Evolutionary conservation across 2,888 invertebrate species (phyloP).

Genomic region (Dryococelus australis): DNA sequence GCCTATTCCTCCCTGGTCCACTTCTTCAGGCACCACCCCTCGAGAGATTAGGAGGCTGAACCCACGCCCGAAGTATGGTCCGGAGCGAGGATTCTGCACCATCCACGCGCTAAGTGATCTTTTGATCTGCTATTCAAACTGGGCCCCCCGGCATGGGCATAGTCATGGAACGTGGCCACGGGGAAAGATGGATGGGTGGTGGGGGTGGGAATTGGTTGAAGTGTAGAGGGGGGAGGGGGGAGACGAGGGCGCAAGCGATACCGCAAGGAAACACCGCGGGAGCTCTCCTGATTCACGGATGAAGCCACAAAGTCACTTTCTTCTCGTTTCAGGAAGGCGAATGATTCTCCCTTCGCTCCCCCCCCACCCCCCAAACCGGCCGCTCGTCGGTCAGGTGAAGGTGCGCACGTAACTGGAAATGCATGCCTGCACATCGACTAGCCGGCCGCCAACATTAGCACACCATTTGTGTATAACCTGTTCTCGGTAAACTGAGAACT

Average conservation of each 20-base stretch:
- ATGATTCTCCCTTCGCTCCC: not conserved
- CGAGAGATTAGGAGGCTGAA: not conserved
- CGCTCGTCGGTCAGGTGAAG: no score
- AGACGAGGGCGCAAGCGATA: not conserved
- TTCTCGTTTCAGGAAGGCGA: not conserved
- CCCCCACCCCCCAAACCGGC: no score
- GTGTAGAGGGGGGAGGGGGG: not conserved
- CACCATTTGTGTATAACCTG: no score
- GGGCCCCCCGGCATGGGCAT: not conserved
- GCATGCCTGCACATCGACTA: no score
- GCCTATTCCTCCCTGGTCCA: not conserved
- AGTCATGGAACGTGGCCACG: slow-evolving; percentile 21
- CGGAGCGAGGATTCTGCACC: not conserved
- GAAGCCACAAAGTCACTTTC: not conserved
- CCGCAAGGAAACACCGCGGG: not conserved
- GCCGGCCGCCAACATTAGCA: no score
- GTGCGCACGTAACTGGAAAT: no score
- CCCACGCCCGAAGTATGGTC: not conserved
- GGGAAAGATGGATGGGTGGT: not conserved
- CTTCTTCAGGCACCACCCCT: not conserved
- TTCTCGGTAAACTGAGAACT: no score
- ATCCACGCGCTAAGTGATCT: slow-evolving; percentile 20
- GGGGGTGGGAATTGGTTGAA: not conserved
- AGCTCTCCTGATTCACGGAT: not conserved
- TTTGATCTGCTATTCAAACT: slow-evolving; percentile 28